Percentiles rank a stretch among this genome's conserved stretches.
Conservation (phyloP, 2,113 vertebrate genomes). For the Hippocampus comes region DNA sequence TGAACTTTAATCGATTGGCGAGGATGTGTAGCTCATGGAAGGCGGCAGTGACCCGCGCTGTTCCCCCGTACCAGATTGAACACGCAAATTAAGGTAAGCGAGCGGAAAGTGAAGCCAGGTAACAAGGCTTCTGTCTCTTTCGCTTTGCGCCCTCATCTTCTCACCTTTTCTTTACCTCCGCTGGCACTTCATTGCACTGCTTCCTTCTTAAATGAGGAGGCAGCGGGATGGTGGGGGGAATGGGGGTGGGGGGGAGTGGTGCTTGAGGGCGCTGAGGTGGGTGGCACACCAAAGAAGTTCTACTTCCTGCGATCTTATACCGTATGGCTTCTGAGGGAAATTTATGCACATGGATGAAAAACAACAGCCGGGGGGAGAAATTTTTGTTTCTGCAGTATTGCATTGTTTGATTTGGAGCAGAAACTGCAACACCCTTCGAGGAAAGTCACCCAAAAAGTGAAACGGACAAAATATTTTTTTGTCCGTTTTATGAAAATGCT, state of each 20-base stretch:
- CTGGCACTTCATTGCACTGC: constrained; percentile 22
- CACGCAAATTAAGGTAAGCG: constrained; percentile 64
- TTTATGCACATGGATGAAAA: background rate
- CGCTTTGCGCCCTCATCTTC: constrained; percentile 6
- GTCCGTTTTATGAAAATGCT: too few species aligned
- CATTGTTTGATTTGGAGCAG: constrained; percentile 17
- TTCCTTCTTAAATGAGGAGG: constrained; percentile 44
- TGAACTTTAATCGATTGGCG: constrained; percentile 61
- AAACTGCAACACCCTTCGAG: background rate
- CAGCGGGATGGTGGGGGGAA: constrained; percentile 36
- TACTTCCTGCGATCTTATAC: constrained; percentile 36
- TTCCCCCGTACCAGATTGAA: constrained; percentile 56
- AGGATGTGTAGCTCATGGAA: constrained; percentile 57
- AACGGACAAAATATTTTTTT: background rate
- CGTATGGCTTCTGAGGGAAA: background rate
- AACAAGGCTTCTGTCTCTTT: constrained; percentile 21
- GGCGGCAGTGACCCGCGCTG: constrained; percentile 50
- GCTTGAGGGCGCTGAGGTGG: background rate
- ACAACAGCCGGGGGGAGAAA: constrained; percentile 19
- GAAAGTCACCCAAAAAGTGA: background rate
- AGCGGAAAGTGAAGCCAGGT: constrained; percentile 41
- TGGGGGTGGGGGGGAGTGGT: constrained; percentile 7
- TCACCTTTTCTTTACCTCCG: constrained; percentile 18
- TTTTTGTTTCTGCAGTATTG: constrained; percentile 17
- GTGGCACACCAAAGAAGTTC: constrained; percentile 35